Evolutionary conservation across 2,113 vertebrate species (phyloP).

Genomic region (Drymodes brunneopygia): DNA sequence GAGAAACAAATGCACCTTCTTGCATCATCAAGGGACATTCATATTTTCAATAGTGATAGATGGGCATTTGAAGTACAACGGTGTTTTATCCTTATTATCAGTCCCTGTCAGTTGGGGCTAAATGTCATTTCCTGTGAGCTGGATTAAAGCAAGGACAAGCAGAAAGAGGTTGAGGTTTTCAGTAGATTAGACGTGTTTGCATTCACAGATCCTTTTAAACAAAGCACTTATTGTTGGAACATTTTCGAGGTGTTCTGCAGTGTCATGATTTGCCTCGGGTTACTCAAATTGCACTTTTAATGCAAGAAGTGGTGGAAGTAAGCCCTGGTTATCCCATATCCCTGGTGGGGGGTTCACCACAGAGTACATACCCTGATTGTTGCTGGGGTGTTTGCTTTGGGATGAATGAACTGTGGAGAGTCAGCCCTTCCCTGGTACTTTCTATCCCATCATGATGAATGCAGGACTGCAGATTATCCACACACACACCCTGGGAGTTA

Average conservation of each 20-base stretch:
- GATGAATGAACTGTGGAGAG: not conserved
- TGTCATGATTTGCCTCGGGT: not conserved
- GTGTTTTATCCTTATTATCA: not conserved
- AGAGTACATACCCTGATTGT: not conserved
- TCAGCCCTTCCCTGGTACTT: not conserved
- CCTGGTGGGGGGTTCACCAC: not conserved
- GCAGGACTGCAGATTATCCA: not conserved
- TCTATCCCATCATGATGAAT: not conserved
- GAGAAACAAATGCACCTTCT: not conserved
- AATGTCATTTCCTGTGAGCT: not conserved
- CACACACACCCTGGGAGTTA: not conserved
- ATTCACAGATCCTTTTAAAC: conserved; percentile 16
- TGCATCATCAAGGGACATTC: not conserved
- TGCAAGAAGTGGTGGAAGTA: not conserved
- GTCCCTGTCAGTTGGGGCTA: not conserved
- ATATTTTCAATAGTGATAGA: not conserved
- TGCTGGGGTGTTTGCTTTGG: not conserved
- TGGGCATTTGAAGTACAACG: not conserved
- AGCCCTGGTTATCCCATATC: not conserved
- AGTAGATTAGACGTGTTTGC: not conserved
- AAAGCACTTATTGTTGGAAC: not conserved
- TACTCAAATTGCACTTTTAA: not conserved
- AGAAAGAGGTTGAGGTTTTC: not conserved
- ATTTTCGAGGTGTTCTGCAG: not conserved
- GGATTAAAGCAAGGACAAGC: not conserved